phyloP scores from a whole-genome alignment of 2,888 invertebrate genomes.

The Corbicula japonica region DNA sequence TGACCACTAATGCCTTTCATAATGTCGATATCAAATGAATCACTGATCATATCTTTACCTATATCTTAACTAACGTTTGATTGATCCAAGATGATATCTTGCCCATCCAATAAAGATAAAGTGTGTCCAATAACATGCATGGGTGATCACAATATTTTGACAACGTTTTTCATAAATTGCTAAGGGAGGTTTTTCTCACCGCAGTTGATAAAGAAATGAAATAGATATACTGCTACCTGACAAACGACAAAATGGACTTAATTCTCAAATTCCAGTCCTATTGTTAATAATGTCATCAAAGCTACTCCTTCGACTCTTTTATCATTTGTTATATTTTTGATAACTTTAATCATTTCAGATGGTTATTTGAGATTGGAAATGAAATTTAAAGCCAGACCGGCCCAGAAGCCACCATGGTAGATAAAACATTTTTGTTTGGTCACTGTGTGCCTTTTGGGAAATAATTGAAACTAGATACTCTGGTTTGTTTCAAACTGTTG shows the following conservation, averaged over 20 bases:
- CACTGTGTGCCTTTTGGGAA: too few species aligned
- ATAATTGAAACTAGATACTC: too few species aligned
- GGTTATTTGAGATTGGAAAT: too few species aligned
- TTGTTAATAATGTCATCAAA: conserved; percentile 17
- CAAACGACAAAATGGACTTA: conserved; percentile 18
- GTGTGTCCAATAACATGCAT: conserved; percentile 23
- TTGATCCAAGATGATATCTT: conserved; percentile 32
- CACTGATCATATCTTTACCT: conserved; percentile 21
- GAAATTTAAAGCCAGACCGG: too few species aligned
- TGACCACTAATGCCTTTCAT: conserved; percentile 22
- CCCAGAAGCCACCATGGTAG: too few species aligned
- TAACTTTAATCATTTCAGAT: too few species aligned
- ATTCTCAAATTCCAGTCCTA: conserved; percentile 19
- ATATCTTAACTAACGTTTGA: conserved; percentile 23
- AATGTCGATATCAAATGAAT: conserved; percentile 25
- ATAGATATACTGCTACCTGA: conserved; percentile 25
- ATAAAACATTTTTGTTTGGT: too few species aligned
- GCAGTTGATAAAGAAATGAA: conserved; percentile 29
- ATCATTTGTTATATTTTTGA: too few species aligned
- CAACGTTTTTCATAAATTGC: conserved; percentile 13
- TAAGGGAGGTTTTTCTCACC: conserved; percentile 30
- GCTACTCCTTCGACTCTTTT: not conserved
- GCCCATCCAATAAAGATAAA: conserved; percentile 41
- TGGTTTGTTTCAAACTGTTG: too few species aligned
- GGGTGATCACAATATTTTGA: conserved; percentile 25